Conservation (phyloP, 2,797 vertebrate species). For the Spinus olivaceus region DNA sequence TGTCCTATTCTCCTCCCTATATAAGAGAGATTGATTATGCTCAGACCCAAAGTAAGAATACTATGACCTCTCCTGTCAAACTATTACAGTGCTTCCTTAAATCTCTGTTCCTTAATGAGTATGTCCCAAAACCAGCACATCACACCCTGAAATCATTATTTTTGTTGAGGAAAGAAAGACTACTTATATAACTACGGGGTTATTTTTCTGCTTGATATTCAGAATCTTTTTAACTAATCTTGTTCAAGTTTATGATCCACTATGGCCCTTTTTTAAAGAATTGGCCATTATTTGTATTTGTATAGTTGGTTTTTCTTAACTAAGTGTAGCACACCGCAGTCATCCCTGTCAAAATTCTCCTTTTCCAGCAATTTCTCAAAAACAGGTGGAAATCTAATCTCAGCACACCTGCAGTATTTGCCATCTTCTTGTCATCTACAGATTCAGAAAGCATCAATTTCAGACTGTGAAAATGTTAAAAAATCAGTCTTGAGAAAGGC, state of each 20-base stretch:
- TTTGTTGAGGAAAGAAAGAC: neutral
- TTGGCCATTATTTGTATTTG: neutral
- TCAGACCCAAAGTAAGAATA: neutral
- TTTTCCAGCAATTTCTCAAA: neutral
- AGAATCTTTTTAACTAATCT: neutral
- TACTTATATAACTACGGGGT: neutral
- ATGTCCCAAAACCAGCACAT: neutral
- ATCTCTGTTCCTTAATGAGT: neutral
- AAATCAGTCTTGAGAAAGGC: neutral
- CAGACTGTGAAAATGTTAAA: neutral
- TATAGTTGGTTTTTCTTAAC: neutral
- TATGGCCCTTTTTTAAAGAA: neutral
- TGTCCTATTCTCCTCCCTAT: neutral
- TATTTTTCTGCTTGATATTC: neutral
- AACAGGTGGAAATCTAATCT: neutral
- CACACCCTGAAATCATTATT: neutral
- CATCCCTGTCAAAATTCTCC: neutral
- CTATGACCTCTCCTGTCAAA: neutral
- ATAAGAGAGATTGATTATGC: neutral
- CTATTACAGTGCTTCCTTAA: neutral
- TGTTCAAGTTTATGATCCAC: neutral
- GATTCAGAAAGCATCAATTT: neutral
- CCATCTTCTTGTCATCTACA: neutral
- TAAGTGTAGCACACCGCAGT: neutral
- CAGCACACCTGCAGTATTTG: neutral